A percentile compares a stretch with the other conserved stretches of the same genome.
phyloP scores from a whole-genome alignment of 2,797 vertebrate genomes.

The Kryptolebias ocellatus region DNA sequence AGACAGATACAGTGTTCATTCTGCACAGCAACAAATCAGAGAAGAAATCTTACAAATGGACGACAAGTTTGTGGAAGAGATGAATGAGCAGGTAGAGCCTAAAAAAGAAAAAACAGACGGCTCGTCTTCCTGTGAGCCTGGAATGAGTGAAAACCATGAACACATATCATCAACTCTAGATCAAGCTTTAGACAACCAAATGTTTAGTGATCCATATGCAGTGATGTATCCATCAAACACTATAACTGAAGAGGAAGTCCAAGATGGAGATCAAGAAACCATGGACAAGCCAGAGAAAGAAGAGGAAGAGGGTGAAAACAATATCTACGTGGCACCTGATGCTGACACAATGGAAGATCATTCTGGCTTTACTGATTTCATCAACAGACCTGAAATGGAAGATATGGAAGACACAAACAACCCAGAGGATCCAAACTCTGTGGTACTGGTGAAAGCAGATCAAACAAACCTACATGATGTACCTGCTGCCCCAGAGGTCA shows the following conservation, averaged over 20 bases:
- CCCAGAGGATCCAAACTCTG: conserved; percentile 45
- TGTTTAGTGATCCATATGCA: conserved; percentile 4
- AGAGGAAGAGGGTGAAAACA: conserved; percentile 49
- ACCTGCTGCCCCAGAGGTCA: neutral
- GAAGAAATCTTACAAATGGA: conserved; percentile 6
- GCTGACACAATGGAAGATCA: conserved; percentile 43
- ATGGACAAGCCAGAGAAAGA: conserved; percentile 20
- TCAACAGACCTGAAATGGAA: conserved; percentile 41
- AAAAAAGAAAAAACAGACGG: neutral
- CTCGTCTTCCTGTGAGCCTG: conserved; percentile 10
- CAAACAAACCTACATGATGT: conserved; percentile 17
- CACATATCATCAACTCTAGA: conserved; percentile 5
- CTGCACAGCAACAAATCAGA: conserved; percentile 36
- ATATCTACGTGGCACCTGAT: conserved; percentile 52
- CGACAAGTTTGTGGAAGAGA: neutral
- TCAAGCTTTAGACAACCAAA: conserved; percentile 25
- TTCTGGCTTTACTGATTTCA: conserved; percentile 33
- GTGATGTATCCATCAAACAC: conserved; percentile 9
- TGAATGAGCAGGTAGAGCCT: conserved; percentile 14
- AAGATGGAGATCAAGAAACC: conserved; percentile 28
- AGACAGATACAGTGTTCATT: conserved; percentile 52
- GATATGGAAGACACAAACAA: conserved; percentile 46
- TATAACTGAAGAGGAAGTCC: conserved; percentile 9
- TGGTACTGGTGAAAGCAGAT: conserved; percentile 6
- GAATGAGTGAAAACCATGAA: neutral